These are phyloP conservation scores for Luffia ferchaultella DNA, from an alignment of 2,888 invertebrate species.

Conservation along the genomic window DNA sequence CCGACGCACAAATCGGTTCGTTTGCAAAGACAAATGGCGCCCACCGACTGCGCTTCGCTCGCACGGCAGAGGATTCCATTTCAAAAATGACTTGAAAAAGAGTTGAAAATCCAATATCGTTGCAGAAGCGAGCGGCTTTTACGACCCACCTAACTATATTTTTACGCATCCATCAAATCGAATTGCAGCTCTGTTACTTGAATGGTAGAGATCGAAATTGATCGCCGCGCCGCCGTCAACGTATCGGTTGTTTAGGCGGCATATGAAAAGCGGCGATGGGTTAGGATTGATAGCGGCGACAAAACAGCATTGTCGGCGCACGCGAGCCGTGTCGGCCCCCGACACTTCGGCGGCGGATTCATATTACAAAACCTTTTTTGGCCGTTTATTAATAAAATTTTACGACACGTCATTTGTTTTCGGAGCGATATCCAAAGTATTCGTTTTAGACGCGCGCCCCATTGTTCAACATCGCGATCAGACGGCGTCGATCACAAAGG, in stretches of 20 bases:
- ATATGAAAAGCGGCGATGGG: constrained; percentile 30
- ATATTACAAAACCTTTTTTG: constrained; percentile 33
- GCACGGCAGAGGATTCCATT: constrained; percentile 39
- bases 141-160: constrained; percentile 23
- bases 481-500: constrained; percentile 17
- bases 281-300: constrained; percentile 27
- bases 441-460: neutral
- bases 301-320: constrained; percentile 29
- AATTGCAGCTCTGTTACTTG: neutral
- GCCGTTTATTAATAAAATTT: constrained; percentile 40
- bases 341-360: constrained; percentile 15
- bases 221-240: neutral
- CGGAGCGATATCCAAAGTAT: constrained; percentile 24
- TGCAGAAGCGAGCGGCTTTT: constrained; percentile 19
- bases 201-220: neutral
- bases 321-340: neutral
- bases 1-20: constrained; percentile 61
- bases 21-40: constrained; percentile 59
- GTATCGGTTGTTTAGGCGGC: constrained; percentile 17
- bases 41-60: constrained; percentile 32
- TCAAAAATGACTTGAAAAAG: constrained; percentile 50
- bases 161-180: constrained; percentile 16
- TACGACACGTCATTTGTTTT: constrained; percentile 23
- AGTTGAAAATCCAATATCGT: constrained; percentile 44
- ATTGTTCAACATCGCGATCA: constrained; percentile 23